phyloP scores from a whole-genome alignment of 2,888 invertebrate genomes.

The Odontothrips loti region DNA sequence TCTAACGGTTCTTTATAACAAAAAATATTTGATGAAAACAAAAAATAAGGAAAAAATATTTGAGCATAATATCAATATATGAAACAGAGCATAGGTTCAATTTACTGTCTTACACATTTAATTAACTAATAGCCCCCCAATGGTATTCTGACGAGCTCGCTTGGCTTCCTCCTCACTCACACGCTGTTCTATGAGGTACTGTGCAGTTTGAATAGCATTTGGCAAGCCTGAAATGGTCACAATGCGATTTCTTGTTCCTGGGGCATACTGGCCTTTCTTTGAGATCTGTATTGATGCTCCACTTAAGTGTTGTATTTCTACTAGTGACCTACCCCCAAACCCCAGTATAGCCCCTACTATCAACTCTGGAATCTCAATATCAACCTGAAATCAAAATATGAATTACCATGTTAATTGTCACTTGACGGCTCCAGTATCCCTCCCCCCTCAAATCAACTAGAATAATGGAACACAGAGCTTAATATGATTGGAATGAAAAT shows the following conservation, averaged over 20 bases:
- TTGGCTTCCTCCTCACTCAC: constrained; percentile 94
- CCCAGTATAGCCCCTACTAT: constrained; percentile 97
- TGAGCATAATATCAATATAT: constrained; percentile 21
- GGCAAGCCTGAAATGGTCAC: constrained; percentile 91
- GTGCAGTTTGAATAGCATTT: constrained; percentile 85
- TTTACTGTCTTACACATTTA: constrained; percentile 12
- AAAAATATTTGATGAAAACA: neutral
- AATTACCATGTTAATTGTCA: no score
- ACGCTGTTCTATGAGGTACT: constrained; percentile 93
- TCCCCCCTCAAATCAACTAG: constrained; percentile 27
- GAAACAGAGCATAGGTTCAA: constrained; percentile 16
- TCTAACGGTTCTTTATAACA: neutral
- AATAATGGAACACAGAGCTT: neutral
- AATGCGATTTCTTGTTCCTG: constrained; percentile 94
- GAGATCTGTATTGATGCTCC: constrained; percentile 98
- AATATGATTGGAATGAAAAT: neutral
- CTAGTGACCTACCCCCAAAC: constrained; percentile 91
- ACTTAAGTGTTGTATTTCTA: constrained; percentile 95
- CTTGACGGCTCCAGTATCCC: neutral
- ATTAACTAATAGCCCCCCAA: constrained; percentile 12
- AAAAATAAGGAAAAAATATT: constrained; percentile 2
- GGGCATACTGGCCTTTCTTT: constrained; percentile 95
- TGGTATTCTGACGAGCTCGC: constrained; percentile 75
- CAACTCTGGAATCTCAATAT: constrained; percentile 85
- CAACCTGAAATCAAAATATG: constrained; percentile 54